A percentile compares a stretch with the other conserved stretches of the same genome.
These are phyloP conservation scores for Chelon auratus DNA, from an alignment of 2,797 vertebrate species.

Conservation along the genomic window DNA sequence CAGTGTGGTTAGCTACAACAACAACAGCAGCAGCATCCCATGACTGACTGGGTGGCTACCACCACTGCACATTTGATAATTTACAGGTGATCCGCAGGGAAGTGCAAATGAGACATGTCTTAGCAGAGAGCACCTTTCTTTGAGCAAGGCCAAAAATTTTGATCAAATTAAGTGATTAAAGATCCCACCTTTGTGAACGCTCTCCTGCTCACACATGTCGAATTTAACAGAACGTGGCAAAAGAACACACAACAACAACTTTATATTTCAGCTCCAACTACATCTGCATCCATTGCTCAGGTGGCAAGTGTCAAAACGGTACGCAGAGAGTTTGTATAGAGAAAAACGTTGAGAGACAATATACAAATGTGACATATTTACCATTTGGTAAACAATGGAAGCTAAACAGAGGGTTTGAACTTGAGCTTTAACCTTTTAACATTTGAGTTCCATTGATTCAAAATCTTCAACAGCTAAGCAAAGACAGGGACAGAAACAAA, in stretches of 20 bases:
- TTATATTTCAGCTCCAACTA: not conserved
- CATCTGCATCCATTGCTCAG: not conserved
- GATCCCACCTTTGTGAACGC: not conserved
- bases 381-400: not conserved
- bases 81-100: not conserved
- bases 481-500: not conserved
- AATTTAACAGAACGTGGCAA: no score
- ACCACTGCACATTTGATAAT: not conserved
- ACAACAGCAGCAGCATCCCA: not conserved
- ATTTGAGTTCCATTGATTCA: constrained; percentile 1
- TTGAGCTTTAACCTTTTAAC: not conserved
- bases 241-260: not conserved
- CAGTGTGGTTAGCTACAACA: not conserved
- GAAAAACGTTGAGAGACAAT: not conserved
- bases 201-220: no score
- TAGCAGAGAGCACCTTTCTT: not conserved
- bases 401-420: not conserved
- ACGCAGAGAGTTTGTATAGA: not conserved
- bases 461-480: not conserved
- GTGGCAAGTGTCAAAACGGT: constrained; percentile 3
- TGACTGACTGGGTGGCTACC: not conserved
- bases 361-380: not conserved
- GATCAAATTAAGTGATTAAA: not conserved
- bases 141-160: not conserved
- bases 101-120: not conserved